Percentiles rank a stretch among this genome's conserved stretches.
Evolutionary conservation across 2,888 invertebrate species (phyloP).

Genomic region (Plemyria rubiginata): DNA sequence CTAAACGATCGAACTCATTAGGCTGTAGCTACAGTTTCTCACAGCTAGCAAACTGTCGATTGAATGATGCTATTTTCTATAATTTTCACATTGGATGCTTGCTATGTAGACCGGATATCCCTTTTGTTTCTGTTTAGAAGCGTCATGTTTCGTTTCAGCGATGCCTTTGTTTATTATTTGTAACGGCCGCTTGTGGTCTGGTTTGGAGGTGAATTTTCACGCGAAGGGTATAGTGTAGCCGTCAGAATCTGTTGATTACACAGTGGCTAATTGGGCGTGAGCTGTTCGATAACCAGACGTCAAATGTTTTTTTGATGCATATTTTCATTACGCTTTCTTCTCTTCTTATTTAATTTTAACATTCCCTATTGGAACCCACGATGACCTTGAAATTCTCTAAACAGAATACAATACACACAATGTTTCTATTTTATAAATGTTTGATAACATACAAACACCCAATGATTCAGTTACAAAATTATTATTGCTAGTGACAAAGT

Average conservation of each 20-base stretch:
- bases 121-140: slow-evolving; percentile 64
- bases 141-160: slow-evolving; percentile 70
- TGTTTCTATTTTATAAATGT: not conserved
- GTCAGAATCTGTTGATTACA: slow-evolving; percentile 52
- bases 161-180: slow-evolving; percentile 73
- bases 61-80: slow-evolving; percentile 45
- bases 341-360: too few relatives aligned
- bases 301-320: not conserved
- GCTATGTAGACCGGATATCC: slow-evolving; percentile 67
- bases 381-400: too few relatives aligned
- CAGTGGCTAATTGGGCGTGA: slow-evolving; percentile 57
- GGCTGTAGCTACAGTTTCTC: slow-evolving; percentile 4
- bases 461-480: not conserved
- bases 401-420: too few relatives aligned
- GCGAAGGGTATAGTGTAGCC: slow-evolving; percentile 52
- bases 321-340: too few relatives aligned
- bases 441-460: not conserved
- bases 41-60: slow-evolving; percentile 24
- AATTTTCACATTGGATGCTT: slow-evolving; percentile 47
- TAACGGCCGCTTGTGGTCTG: slow-evolving; percentile 57
- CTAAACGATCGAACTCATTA: slow-evolving; percentile 37
- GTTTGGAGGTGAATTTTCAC: slow-evolving; percentile 55
- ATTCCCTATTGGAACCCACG: too few relatives aligned
- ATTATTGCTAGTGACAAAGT: not conserved
- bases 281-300: slow-evolving; percentile 42